These are phyloP conservation scores for Teinopalpus imperialis DNA, from an alignment of 2,888 invertebrate species.

Conservation along the genomic window DNA sequence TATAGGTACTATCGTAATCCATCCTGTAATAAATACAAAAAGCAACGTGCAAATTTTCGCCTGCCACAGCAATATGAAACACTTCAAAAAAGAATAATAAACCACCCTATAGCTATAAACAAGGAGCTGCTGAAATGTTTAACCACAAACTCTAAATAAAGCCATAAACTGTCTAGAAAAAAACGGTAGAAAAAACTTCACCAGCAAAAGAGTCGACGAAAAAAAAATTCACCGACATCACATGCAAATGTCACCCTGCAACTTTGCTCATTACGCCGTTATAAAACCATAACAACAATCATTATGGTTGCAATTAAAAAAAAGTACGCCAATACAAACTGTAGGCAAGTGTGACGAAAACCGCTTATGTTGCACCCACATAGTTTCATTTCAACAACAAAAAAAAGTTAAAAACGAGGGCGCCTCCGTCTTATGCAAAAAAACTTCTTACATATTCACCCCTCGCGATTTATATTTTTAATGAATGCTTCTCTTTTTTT, in stretches of 20 bases:
- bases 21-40: constrained; percentile 20
- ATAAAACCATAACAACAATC: constrained; percentile 79
- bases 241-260: constrained; percentile 76
- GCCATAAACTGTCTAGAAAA: constrained; percentile 67
- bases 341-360: constrained; percentile 76
- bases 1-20: constrained; percentile 3
- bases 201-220: constrained; percentile 65
- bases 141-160: constrained; percentile 75
- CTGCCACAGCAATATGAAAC: constrained; percentile 46
- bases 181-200: constrained; percentile 65
- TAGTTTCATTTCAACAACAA: constrained; percentile 70
- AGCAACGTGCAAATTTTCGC: constrained; percentile 26
- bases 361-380: constrained; percentile 78
- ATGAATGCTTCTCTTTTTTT: constrained; percentile 76
- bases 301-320: constrained; percentile 78
- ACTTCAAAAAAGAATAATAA: constrained; percentile 59
- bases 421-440: constrained; percentile 78
- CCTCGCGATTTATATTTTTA: constrained; percentile 78
- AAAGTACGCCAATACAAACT: constrained; percentile 67
- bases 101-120: constrained; percentile 70
- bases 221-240: constrained; percentile 69
- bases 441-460: constrained; percentile 81
- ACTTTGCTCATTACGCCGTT: constrained; percentile 70
- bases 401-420: constrained; percentile 66
- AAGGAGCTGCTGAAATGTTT: constrained; percentile 72